Conservation (phyloP, 2,888 invertebrate species). For the Sicus ferrugineus region DNA sequence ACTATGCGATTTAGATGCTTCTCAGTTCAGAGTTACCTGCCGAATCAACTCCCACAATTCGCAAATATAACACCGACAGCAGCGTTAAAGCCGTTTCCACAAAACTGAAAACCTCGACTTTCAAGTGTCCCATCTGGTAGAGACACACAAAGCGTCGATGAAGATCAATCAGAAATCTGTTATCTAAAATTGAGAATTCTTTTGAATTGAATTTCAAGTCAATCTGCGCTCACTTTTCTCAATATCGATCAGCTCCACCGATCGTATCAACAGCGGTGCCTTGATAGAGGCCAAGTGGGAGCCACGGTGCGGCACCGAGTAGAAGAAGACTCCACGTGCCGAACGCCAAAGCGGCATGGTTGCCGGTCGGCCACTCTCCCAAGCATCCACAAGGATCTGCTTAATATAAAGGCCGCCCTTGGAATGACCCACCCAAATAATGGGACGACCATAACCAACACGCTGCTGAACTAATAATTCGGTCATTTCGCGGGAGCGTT, state of each 20-base stretch:
- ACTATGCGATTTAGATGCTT: neutral
- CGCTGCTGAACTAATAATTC: conserved; percentile 70
- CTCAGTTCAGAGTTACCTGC: conserved; percentile 68
- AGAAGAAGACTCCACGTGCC: conserved; percentile 78
- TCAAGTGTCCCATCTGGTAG: conserved; percentile 66
- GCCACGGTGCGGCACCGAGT: conserved; percentile 87
- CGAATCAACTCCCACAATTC: conserved; percentile 80
- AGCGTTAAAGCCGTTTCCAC: conserved; percentile 80
- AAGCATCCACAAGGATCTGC: conserved; percentile 77
- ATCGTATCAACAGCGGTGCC: conserved; percentile 77
- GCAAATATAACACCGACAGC: conserved; percentile 77
- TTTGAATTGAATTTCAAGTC: neutral
- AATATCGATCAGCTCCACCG: conserved; percentile 80
- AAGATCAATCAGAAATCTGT: conserved; percentile 72
- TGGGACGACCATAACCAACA: conserved; percentile 78
- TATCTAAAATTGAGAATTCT: conserved; percentile 67
- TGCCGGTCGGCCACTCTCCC: conserved; percentile 65
- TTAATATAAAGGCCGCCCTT: conserved; percentile 90
- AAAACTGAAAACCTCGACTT: conserved; percentile 73
- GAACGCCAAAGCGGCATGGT: conserved; percentile 67
- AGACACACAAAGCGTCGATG: conserved; percentile 72
- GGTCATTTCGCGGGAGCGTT: conserved; percentile 78
- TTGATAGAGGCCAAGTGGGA: conserved; percentile 80
- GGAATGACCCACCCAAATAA: conserved; percentile 83
- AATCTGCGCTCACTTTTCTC: conserved; percentile 71